A percentile compares a stretch with the other conserved stretches of the same genome.
Conservation (phyloP, 2,113 vertebrate genomes). For the Bombycilla garrulus region DNA sequence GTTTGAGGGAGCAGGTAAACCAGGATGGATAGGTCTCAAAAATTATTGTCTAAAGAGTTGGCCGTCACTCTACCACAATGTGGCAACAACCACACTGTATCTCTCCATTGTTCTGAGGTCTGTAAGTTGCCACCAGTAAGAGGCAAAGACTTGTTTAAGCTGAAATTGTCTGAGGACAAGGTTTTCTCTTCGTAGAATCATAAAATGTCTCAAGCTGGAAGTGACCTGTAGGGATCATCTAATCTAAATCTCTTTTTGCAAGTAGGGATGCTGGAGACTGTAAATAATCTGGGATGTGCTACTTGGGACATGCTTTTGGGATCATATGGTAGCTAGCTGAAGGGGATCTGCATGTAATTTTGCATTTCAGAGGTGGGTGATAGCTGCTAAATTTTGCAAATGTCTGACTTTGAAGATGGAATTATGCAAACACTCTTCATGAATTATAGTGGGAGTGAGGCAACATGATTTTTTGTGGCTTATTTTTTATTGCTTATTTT, state of each 20-base stretch:
- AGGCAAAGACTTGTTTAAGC: neutral
- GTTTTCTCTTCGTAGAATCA: neutral
- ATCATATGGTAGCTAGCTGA: neutral
- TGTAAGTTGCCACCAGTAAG: neutral
- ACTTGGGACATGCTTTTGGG: neutral
- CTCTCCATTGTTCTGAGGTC: neutral
- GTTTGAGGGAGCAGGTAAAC: neutral
- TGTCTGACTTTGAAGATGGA: conserved; percentile 41
- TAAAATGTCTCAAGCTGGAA: neutral
- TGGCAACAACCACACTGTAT: accelerated
- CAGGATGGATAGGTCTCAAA: neutral
- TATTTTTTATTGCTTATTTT: conserved; percentile 49
- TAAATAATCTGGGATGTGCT: neutral
- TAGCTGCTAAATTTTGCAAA: conserved; percentile 30
- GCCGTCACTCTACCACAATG: neutral
- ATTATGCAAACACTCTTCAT: conserved; percentile 29
- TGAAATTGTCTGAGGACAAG: neutral
- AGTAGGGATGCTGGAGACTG: neutral
- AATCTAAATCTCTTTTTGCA: neutral
- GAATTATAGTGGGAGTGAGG: conserved; percentile 10
- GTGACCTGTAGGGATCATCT: accelerated
- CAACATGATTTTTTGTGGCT: conserved; percentile 13
- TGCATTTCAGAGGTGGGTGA: conserved; percentile 28
- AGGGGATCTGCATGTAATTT: neutral
- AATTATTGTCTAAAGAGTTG: neutral